These are phyloP conservation scores for Rostratula benghalensis DNA, from an alignment of 2,113 vertebrate species.

Conservation along the genomic window DNA sequence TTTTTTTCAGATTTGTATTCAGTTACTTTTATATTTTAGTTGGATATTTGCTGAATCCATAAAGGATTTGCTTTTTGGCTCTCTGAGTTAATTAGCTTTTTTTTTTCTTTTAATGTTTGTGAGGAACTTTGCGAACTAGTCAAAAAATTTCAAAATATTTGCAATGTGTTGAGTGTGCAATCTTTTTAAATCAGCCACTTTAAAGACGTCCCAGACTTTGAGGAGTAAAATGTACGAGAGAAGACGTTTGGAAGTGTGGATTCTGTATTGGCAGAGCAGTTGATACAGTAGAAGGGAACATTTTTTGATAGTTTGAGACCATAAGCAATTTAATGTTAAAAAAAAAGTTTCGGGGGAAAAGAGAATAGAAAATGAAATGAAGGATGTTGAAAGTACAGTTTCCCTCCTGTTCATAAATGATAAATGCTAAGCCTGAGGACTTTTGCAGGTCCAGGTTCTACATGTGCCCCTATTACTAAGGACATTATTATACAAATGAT, in stretches of 20 bases:
- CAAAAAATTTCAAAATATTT: not conserved
- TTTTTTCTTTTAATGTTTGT: not conserved
- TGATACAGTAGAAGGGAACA: not conserved
- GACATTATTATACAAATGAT: not conserved
- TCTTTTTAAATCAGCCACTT: not conserved
- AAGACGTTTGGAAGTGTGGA: not conserved
- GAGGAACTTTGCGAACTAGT: not conserved
- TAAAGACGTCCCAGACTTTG: not conserved
- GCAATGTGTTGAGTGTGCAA: not conserved
- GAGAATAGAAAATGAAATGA: not conserved
- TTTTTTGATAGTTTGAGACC: not conserved
- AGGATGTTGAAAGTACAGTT: not conserved
- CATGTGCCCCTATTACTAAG: not conserved
- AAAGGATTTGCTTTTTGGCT: not conserved
- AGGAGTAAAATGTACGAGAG: not conserved
- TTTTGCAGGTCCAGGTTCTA: not conserved
- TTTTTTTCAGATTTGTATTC: not conserved
- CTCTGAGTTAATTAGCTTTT: not conserved
- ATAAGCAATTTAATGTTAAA: not conserved
- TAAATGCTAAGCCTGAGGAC: not conserved
- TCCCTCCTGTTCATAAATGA: not conserved
- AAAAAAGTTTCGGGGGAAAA: not conserved
- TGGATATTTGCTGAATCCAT: not conserved
- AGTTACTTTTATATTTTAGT: not conserved
- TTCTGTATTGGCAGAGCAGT: not conserved